phyloP scores from a whole-genome alignment of 1,140 invertebrate genomes.

The Drosophila neocordata region DNA sequence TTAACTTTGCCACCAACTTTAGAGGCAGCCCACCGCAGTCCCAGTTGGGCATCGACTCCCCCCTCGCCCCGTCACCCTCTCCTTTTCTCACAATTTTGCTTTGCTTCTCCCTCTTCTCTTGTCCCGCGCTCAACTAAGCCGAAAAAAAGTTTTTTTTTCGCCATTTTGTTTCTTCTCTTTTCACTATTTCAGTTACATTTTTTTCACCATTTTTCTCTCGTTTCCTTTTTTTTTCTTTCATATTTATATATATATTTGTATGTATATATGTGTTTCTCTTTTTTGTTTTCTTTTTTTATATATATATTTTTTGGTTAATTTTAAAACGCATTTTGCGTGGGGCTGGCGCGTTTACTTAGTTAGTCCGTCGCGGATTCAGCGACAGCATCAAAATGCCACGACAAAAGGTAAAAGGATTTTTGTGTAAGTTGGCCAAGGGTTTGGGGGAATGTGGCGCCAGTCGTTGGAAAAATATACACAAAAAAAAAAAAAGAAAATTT shows the following conservation, averaged over 20 bases:
- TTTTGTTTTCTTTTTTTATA: slow-evolving; percentile 14
- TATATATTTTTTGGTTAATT: slow-evolving; percentile 48
- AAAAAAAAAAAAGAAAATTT: neutral
- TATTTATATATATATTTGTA: slow-evolving; percentile 6
- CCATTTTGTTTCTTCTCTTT: slow-evolving; percentile 73
- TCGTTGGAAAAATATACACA: slow-evolving; percentile 20
- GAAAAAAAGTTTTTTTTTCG: slow-evolving; percentile 59
- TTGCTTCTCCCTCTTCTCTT: neutral
- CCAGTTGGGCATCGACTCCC: slow-evolving; percentile 35
- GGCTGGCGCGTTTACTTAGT: slow-evolving; percentile 49
- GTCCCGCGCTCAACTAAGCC: slow-evolving; percentile 52
- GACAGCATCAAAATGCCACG: slow-evolving; percentile 54
- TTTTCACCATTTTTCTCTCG: slow-evolving; percentile 18
- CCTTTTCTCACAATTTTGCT: neutral
- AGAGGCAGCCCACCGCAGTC: slow-evolving; percentile 57
- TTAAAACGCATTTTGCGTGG: slow-evolving; percentile 65
- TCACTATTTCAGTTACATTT: slow-evolving; percentile 73
- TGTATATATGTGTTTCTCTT: neutral
- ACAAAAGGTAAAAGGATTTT: slow-evolving; percentile 69
- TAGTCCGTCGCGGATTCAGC: slow-evolving; percentile 48
- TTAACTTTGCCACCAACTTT: slow-evolving; percentile 79
- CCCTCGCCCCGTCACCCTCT: neutral
- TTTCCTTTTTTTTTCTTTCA: slow-evolving; percentile 20
- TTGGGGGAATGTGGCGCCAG: slow-evolving; percentile 1
- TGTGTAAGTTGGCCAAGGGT: slow-evolving; percentile 48